Conservation (phyloP, 1,140 invertebrate genomes). For the Drosophila varians region DNA sequence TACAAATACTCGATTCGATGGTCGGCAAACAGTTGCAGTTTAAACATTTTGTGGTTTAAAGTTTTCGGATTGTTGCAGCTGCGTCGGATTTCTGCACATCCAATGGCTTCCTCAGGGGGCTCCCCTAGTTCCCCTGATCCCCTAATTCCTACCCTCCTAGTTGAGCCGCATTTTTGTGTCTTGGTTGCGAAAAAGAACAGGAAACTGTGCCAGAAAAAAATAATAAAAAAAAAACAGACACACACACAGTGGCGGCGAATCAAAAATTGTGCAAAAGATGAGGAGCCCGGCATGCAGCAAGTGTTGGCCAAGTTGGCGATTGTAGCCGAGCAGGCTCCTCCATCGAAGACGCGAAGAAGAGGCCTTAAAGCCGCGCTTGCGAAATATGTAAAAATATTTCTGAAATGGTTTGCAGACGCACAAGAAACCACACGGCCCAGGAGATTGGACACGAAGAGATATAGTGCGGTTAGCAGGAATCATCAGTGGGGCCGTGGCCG, state of each 20-base stretch:
- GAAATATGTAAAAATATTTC: conserved; percentile 76
- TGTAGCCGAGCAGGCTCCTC: conserved; percentile 70
- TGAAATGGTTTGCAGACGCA: conserved; percentile 70
- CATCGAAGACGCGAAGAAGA: conserved; percentile 13
- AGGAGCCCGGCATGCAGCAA: conserved; percentile 52
- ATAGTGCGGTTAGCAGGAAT: conserved; percentile 40
- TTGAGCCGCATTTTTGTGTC: conserved; percentile 71
- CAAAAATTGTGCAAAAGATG: conserved; percentile 71
- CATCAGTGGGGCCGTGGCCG: conserved; percentile 24
- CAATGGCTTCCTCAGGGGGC: conserved; percentile 31
- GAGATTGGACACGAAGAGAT: conserved; percentile 10
- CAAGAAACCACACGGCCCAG: conserved; percentile 28
- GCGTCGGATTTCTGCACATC: conserved; percentile 48
- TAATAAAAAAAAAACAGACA: background rate
- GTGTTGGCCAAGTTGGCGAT: conserved; percentile 63
- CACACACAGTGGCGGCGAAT: conserved; percentile 14
- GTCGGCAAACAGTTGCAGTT: conserved; percentile 47
- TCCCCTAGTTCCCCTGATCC: conserved; percentile 19
- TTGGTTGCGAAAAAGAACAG: conserved; percentile 77
- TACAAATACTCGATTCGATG: conserved; percentile 42
- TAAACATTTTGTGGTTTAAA: conserved; percentile 31
- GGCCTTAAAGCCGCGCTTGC: conserved; percentile 25
- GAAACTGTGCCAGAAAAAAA: conserved; percentile 57
- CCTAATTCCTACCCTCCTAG: conserved; percentile 49
- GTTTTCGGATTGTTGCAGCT: conserved; percentile 43